Conservation (phyloP, 2,797 vertebrate species). For the Esox lucius region DNA sequence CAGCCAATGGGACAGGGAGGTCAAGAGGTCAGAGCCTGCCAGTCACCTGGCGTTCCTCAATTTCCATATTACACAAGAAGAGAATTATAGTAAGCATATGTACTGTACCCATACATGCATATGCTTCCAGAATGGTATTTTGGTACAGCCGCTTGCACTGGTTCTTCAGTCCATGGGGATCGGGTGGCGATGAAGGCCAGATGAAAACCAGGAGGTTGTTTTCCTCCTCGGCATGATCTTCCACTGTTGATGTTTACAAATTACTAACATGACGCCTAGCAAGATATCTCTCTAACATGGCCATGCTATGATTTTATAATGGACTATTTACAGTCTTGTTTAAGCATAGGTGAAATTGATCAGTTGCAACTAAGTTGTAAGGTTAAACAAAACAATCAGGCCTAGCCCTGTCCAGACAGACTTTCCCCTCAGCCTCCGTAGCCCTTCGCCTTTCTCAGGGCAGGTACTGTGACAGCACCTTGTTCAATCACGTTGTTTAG, state of each 20-base stretch:
- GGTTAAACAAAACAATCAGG: neutral
- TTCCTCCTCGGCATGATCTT: neutral
- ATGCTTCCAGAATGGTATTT: too few relatives aligned
- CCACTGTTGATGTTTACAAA: neutral
- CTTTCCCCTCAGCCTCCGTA: neutral
- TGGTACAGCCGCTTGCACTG: too few relatives aligned
- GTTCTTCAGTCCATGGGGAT: too few relatives aligned
- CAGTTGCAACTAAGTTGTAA: neutral
- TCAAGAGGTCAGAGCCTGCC: neutral
- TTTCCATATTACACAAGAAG: neutral
- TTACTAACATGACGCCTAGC: neutral
- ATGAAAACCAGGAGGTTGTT: too few relatives aligned
- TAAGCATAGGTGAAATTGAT: neutral
- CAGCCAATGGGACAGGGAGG: too few relatives aligned
- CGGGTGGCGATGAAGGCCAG: too few relatives aligned
- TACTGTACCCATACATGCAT: too few relatives aligned
- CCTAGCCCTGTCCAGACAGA: neutral
- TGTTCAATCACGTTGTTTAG: conserved; percentile 44
- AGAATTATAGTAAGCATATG: neutral
- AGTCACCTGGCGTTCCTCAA: neutral
- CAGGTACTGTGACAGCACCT: conserved; percentile 28
- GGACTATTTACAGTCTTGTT: neutral
- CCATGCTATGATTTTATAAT: neutral
- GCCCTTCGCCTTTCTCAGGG: neutral
- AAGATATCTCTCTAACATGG: neutral